Percentiles rank a stretch among this genome's conserved stretches.
These are phyloP conservation scores for Enteromius fasciolatus DNA, from an alignment of 2,797 vertebrate species.

Conservation along the genomic window DNA sequence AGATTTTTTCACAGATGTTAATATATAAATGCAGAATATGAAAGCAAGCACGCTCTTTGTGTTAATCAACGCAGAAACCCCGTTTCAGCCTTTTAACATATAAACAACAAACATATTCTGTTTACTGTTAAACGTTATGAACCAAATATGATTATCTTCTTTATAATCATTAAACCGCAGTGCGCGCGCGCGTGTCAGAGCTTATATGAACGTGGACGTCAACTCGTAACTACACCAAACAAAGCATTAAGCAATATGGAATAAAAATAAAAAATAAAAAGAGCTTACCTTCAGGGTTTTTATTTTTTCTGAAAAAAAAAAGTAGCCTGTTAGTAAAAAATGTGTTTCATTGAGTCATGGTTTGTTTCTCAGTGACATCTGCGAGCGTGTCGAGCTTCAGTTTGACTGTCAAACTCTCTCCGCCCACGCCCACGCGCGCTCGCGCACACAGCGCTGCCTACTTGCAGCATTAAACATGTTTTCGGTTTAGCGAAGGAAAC, in stretches of 20 bases:
- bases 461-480: neutral
- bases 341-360: constrained; percentile 11
- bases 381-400: constrained; percentile 28
- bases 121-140: neutral
- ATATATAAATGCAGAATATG: neutral
- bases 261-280: too few species aligned
- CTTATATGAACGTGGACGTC: neutral
- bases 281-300: constrained; percentile 16
- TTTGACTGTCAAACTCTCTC: constrained; percentile 30
- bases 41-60: neutral
- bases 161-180: neutral
- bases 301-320: neutral
- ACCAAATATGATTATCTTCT: neutral
- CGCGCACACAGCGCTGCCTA: neutral
- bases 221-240: neutral
- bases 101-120: neutral
- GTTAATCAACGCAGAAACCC: neutral
- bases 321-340: neutral
- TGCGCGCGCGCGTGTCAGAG: neutral
- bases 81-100: neutral
- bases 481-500: neutral
- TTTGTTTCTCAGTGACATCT: constrained; percentile 27
- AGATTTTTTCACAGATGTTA: neutral
- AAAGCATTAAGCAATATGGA: neutral
- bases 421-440: constrained; percentile 5